Percentiles rank a stretch among this genome's conserved stretches.
Conservation (phyloP, 1,140 invertebrate genomes). For the Oedothorax gibbosus region DNA sequence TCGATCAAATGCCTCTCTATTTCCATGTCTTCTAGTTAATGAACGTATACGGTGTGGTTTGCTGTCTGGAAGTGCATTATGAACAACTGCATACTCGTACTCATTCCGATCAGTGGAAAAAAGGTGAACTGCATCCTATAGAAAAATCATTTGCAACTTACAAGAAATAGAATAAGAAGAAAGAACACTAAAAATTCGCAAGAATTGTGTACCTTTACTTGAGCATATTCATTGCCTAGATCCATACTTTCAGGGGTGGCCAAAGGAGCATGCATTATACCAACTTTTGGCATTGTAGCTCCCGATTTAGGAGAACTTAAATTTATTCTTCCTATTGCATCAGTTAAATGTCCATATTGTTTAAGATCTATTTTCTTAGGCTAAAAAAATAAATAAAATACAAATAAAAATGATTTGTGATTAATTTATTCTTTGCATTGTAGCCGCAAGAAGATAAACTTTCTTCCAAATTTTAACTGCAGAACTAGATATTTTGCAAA, state of each 20-base stretch:
- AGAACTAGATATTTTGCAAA: too few relatives aligned
- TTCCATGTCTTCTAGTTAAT: slow-evolving; percentile 56
- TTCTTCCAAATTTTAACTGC: too few relatives aligned
- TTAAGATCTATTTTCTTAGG: slow-evolving; percentile 87
- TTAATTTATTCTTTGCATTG: too few relatives aligned
- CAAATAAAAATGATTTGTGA: slow-evolving; percentile 25
- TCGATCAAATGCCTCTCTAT: slow-evolving; percentile 59
- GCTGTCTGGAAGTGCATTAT: slow-evolving; percentile 64
- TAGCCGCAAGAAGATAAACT: too few relatives aligned
- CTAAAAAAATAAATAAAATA: slow-evolving; percentile 57
- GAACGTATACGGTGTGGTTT: slow-evolving; percentile 62
- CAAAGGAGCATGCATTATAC: slow-evolving; percentile 79
- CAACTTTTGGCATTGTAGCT: slow-evolving; percentile 65
- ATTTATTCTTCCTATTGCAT: slow-evolving; percentile 84
- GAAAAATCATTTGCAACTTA: too few relatives aligned
- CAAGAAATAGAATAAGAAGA: too few relatives aligned
- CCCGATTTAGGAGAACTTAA: slow-evolving; percentile 66
- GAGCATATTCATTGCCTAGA: slow-evolving; percentile 76
- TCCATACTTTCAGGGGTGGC: slow-evolving; percentile 85
- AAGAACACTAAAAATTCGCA: slow-evolving; percentile 72
- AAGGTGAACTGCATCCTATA: slow-evolving; percentile 75
- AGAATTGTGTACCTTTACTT: slow-evolving; percentile 69
- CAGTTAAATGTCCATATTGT: slow-evolving; percentile 87
- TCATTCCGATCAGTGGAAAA: slow-evolving; percentile 69
- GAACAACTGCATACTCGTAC: slow-evolving; percentile 65